A percentile compares a stretch with the other conserved stretches of the same genome.
Evolutionary conservation across 2,888 invertebrate species (phyloP).

Genomic region (Rhagonycha fulva): DNA sequence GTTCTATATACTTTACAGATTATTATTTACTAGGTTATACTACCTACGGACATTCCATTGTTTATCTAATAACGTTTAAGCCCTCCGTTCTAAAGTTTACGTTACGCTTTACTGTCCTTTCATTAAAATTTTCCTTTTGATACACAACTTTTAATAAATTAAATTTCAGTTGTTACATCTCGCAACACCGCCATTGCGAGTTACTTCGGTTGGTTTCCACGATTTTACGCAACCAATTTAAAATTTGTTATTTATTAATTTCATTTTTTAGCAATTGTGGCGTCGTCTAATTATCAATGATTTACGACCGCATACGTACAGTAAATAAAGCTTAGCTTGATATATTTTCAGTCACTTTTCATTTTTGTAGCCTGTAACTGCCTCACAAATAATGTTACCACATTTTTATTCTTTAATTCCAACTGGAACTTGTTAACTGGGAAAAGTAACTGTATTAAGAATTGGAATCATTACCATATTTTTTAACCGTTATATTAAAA

Average conservation of each 20-base stretch:
- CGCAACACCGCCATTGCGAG: not conserved
- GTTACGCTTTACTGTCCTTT: not conserved
- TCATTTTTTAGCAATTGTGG: not conserved
- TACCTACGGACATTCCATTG: not conserved
- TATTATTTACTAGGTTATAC: not conserved
- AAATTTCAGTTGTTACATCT: not conserved
- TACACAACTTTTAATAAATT: not conserved
- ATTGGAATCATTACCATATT: no score
- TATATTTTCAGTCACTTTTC: conserved; percentile 2
- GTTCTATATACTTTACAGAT: not conserved
- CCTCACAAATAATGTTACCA: not conserved
- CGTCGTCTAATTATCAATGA: not conserved
- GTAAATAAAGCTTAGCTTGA: conserved; percentile 1
- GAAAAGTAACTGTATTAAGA: no score
- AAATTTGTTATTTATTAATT: not conserved
- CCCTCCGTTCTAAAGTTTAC: not conserved
- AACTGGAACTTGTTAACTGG: not conserved
- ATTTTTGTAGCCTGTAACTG: not conserved
- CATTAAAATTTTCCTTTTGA: not conserved
- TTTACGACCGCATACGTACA: not conserved
- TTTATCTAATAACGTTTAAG: not conserved
- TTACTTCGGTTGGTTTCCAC: no score
- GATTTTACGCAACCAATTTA: not conserved
- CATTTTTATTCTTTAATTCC: not conserved
- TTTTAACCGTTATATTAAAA: no score